phyloP scores from a whole-genome alignment of 2,888 invertebrate genomes.

The Gnatocerus cornutus region DNA sequence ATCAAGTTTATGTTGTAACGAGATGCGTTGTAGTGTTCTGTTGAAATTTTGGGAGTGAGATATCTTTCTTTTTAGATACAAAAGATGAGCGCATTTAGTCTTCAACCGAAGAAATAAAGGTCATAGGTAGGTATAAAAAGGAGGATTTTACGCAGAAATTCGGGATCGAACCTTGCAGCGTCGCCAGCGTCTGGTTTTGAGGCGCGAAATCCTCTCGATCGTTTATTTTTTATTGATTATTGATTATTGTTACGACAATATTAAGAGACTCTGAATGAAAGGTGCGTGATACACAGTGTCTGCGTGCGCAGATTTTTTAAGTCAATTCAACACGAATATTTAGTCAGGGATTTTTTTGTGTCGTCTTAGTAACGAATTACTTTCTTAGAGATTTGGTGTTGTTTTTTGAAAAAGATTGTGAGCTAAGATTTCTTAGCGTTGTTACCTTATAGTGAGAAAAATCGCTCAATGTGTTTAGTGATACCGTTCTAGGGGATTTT shows the following conservation, averaged over 20 bases:
- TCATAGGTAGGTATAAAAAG: constrained; percentile 53
- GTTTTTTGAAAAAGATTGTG: constrained; percentile 49
- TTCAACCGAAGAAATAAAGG: constrained; percentile 42
- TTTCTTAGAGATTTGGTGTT: constrained; percentile 15
- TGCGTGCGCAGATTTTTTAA: constrained; percentile 51
- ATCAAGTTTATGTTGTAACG: constrained; percentile 70
- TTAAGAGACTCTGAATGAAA: constrained; percentile 13
- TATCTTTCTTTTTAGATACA: constrained; percentile 80
- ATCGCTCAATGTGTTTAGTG: constrained; percentile 64
- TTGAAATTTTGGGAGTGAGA: constrained; percentile 71
- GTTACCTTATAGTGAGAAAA: constrained; percentile 63
- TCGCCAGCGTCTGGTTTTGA: constrained; percentile 2
- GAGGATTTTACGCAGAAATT: constrained; percentile 41
- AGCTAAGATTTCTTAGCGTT: constrained; percentile 60
- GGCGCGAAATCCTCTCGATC: constrained; percentile 4
- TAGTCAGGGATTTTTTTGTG: constrained; percentile 60
- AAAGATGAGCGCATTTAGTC: constrained; percentile 82
- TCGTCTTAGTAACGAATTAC: constrained; percentile 45
- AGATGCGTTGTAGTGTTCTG: constrained; percentile 62
- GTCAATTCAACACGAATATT: constrained; percentile 63
- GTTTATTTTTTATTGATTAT: constrained; percentile 34
- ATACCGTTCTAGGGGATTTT: constrained; percentile 41
- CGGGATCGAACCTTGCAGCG: constrained; percentile 11
- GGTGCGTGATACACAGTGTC: constrained; percentile 36
- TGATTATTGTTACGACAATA: constrained; percentile 53